Base-by-base conservation (phyloP, 2,888 invertebrate genomes). In the Itoplectis maculator region DNA sequence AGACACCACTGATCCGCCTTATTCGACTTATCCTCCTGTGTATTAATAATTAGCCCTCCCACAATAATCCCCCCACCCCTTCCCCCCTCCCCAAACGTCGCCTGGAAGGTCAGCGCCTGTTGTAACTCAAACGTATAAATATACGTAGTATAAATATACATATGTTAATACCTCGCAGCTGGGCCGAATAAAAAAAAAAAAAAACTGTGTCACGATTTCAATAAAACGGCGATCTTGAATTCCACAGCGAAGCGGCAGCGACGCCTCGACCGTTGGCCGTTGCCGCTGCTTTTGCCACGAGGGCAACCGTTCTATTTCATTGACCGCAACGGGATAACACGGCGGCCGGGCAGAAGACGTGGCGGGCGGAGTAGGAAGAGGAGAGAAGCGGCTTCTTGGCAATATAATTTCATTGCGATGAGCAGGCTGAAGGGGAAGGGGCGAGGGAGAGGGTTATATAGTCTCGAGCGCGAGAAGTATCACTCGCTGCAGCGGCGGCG, bases 251-350 rank as follows among this genome's bases (percentile, higher is more conserved):
- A n/a, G n/a, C n/a, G 29, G 47, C 11, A 23, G 23, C 68, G 70
- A 13, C 69, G 56, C 66, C 66, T 73, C 76, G 61, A 35, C 13
- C n/a, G n/a, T n/a, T n/a, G n/a, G n/a, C n/a, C n/a, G n/a, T n/a
- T n/a, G n/a, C n/a, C 45, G 45, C 51, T 61, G 45, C 13, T 63
- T 6, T 8, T 15, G 79, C 72, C 54, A 70, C 75, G 66, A 61
- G 75, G 72, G 68, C 79, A 82, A 76, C 76, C 82, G 82, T 82
- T 82, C 79, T 82, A 79, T 82, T 82, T 79, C 82, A 82, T 79
- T 82, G 82, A 79, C 72, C 76, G 82, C 82, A 82, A 82, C 82
- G 79, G 82, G 79, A 82, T 76, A 76, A 73, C 47, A 72, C 29
- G 29, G 3, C 3, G 29, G 3, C 3, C 29, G 11, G 40, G 18